Evolutionary conservation across 53 echinoderm and acorn worm species (phyloP), one percentile per base, ranked within the genome.

Genomic region (Apostichopus leukothele): DNA sequence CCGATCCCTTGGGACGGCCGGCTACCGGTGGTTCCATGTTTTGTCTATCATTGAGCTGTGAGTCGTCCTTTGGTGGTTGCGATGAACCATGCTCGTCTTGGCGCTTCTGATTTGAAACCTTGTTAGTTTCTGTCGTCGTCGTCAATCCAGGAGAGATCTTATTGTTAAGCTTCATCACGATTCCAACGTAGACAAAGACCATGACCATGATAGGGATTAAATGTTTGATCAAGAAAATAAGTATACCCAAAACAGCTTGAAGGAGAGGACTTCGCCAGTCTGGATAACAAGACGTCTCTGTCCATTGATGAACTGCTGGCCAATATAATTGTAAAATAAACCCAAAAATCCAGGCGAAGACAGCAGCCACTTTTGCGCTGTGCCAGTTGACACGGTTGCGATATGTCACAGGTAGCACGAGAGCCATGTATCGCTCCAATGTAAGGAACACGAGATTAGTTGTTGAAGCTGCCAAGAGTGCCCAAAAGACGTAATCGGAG

Each of bases 171-270:
- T 21, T 53, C 8, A 3, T 5, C 8, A 21, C 18, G 53, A 81
- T 81, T 14, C 57, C 25, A 3, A 81, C 81, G 90, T 93, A 92
- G 73, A 88, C 57, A 12, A 91, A 83, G 10, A 84, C 53, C 90
- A 94, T 94, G 59, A 91, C 39, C 3, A 52, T 4, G 51, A 94
- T 84, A 18, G 91, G 92, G 50, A 90, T 52, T 73, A 93, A 53
- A 84, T 91, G 75, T 78, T 90, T 81, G 63, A 88, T 52, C 51
- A 92, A 53, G 83, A 94, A 92, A 26, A 94, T 78, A 27, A 90
- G 50, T 27, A 89, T 57, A 27, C 94, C 94, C 7, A 50, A 75
- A 12, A 78, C 51, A 27, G 79, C 86, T 87, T 92, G 92, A 18
- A 75, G 55, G 27, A 71, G 66, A 5, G 27, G 60, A 60, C 79